These are phyloP conservation scores for Rhyacophila evoluta DNA, from an alignment of 2,888 invertebrate genomes.

Conservation along the genomic window DNA sequence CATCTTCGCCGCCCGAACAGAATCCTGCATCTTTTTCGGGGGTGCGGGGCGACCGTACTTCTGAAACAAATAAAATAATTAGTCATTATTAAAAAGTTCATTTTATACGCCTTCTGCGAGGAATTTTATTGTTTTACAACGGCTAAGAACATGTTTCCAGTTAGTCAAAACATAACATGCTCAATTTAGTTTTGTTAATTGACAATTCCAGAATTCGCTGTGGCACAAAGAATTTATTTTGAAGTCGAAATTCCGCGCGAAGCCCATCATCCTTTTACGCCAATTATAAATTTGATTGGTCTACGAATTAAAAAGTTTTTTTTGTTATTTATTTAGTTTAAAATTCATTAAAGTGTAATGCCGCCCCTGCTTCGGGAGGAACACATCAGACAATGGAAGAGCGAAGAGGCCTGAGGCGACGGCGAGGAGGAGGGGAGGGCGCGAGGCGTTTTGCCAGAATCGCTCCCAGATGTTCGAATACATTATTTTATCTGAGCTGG, in stretches of 20 bases:
- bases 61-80: constrained; percentile 62
- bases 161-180: no score
- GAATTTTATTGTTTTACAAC: no score
- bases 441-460: constrained; percentile 40
- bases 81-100: no score
- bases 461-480: constrained; percentile 46
- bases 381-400: constrained; percentile 28
- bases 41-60: constrained; percentile 62
- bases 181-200: background rate
- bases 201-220: background rate
- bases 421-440: constrained; percentile 6
- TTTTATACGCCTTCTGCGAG: no score
- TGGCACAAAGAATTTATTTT: background rate
- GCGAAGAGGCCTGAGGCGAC: background rate
- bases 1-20: constrained; percentile 80
- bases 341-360: constrained; percentile 48
- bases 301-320: constrained; percentile 2
- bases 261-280: background rate
- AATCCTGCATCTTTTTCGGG: constrained; percentile 78
- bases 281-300: background rate
- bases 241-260: background rate
- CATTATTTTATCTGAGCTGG: constrained; percentile 1
- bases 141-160: no score
- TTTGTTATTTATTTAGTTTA: background rate
- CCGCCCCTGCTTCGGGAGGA: constrained; percentile 66